Percentiles rank a stretch among this genome's conserved stretches.
These are phyloP conservation scores for Mus pahari DNA, from an alignment of 2,113 vertebrate genomes.

Conservation along the genomic window DNA sequence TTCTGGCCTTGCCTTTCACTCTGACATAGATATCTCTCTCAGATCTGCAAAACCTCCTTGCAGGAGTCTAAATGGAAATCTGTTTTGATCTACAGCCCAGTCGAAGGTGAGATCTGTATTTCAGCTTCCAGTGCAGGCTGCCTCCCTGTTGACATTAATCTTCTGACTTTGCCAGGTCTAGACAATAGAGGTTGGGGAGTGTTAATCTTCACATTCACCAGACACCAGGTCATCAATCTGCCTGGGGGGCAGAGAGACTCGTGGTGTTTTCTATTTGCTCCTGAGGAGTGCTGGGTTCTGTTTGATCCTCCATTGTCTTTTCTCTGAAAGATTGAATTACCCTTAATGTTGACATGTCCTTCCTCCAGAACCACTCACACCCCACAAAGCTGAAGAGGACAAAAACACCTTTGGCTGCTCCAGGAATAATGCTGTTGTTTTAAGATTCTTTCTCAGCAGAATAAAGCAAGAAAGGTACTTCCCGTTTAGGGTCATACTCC, in stretches of 20 bases:
- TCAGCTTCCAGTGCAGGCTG: slow-evolving; percentile 2
- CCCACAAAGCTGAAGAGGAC: background rate
- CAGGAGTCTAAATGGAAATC: slow-evolving; percentile 65
- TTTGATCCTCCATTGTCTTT: slow-evolving; percentile 56
- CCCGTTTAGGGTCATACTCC: background rate
- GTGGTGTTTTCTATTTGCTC: slow-evolving; percentile 69
- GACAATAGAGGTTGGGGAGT: slow-evolving; percentile 65
- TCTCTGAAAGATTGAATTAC: slow-evolving; percentile 55
- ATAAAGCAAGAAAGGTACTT: background rate
- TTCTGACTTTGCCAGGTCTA: slow-evolving; percentile 66
- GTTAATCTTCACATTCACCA: slow-evolving; percentile 75
- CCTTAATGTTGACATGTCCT: slow-evolving; percentile 3
- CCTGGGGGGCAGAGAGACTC: slow-evolving; percentile 25
- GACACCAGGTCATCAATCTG: slow-evolving; percentile 71
- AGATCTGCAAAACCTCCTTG: slow-evolving; percentile 76
- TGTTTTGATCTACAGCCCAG: slow-evolving; percentile 68
- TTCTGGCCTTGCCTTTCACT: slow-evolving; percentile 55
- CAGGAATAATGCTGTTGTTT: background rate
- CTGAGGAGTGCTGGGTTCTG: slow-evolving; percentile 42
- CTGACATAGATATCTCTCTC: slow-evolving; percentile 55
- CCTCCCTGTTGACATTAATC: slow-evolving; percentile 70
- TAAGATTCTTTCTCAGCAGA: background rate
- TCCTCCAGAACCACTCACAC: background rate
- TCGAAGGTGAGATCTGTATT: slow-evolving; percentile 77
- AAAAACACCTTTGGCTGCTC: background rate